Evolutionary conservation across 1,140 invertebrate species (phyloP), one percentile per base, ranked within the genome.

Genomic region (Zophobas morio): DNA sequence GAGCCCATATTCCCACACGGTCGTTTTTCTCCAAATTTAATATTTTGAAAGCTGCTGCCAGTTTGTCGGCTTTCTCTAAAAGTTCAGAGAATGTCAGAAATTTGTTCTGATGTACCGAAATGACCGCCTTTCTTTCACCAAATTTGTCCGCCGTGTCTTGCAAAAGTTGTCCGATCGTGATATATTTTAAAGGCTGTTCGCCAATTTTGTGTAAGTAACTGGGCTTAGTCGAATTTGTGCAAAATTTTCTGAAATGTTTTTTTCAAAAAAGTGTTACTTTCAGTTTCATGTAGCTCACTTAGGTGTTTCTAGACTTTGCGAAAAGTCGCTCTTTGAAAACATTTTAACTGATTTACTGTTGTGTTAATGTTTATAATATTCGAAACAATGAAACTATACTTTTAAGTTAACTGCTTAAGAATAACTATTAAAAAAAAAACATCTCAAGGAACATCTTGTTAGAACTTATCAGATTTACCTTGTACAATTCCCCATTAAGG

Each of bases 1-100:
- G 96, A 0, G 93, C 92, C 94, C 95, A 98, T 6, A 99, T 88
- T 0, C 94, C 97, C 1, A 99, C 81, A 3, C 94, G 86, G 83
- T 99, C 97, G 0, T 96, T 96, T 63, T 88, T 90, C 75, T 92
- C 84, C 6, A 99, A 84, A 0, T 96, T 96, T 6, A 97, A 82
- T 36, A 90, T 90, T 49, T 92, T 84, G 0, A 99, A 88, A 0
- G 95, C 95, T n/a, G 93, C 93, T 1, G 96, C 97, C 0, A 99
- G 82, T 40, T 90, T 89, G 82, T 98, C 93, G 0, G 90, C 91
- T 89, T 96, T 80, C 32, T 87, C 83, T 2, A 93, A 78, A 0
- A 95, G 84, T 72, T 94, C 88, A 0, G 83, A 82, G 82, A 90
- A 96, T 1, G 92, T 94, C 0, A 93, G 83, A 4, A 89, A 86